Conservation (phyloP, 2,888 invertebrate genomes). For the Parochlus steinenii region DNA sequence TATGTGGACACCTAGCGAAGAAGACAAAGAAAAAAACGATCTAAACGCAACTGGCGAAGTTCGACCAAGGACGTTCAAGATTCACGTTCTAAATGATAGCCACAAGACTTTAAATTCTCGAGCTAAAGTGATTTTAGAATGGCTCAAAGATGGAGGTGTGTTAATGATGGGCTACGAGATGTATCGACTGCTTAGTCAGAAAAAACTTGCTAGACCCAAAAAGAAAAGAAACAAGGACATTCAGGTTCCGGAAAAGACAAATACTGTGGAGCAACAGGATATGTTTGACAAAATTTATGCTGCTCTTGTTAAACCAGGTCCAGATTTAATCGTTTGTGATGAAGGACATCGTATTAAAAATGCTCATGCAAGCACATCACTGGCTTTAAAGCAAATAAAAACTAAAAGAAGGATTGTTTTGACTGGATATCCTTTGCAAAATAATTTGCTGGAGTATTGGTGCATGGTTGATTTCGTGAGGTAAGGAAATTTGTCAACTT, state of each 20-base stretch:
- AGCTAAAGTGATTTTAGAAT: slow-evolving; percentile 71
- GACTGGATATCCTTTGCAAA: slow-evolving; percentile 96
- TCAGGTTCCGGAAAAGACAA: slow-evolving; percentile 32
- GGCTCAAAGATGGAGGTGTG: slow-evolving; percentile 81
- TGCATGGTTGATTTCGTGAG: slow-evolving; percentile 98
- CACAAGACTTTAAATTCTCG: slow-evolving; percentile 81
- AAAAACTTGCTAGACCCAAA: slow-evolving; percentile 47
- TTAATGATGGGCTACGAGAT: slow-evolving; percentile 94
- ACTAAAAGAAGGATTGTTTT: slow-evolving; percentile 89
- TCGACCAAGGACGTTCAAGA: slow-evolving; percentile 65
- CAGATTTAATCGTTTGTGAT: slow-evolving; percentile 88
- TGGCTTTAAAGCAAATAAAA: slow-evolving; percentile 84
- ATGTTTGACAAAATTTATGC: slow-evolving; percentile 71
- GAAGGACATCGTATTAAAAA: slow-evolving; percentile 98
- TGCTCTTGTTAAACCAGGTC: slow-evolving; percentile 78
- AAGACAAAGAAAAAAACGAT: slow-evolving; percentile 40
- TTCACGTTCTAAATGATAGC: slow-evolving; percentile 84
- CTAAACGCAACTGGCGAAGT: slow-evolving; percentile 46
- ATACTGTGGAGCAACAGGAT: slow-evolving; percentile 44
- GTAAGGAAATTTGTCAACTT: too few species aligned
- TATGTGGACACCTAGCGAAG: slow-evolving; percentile 89
- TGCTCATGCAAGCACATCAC: slow-evolving; percentile 90
- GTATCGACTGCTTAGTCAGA: slow-evolving; percentile 75
- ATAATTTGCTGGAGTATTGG: slow-evolving; percentile 93
- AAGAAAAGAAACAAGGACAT: slow-evolving; percentile 22